Evolutionary conservation across 2,113 vertebrate genomes (phyloP).

Genomic region (Anarhynchus alexandrinus): DNA sequence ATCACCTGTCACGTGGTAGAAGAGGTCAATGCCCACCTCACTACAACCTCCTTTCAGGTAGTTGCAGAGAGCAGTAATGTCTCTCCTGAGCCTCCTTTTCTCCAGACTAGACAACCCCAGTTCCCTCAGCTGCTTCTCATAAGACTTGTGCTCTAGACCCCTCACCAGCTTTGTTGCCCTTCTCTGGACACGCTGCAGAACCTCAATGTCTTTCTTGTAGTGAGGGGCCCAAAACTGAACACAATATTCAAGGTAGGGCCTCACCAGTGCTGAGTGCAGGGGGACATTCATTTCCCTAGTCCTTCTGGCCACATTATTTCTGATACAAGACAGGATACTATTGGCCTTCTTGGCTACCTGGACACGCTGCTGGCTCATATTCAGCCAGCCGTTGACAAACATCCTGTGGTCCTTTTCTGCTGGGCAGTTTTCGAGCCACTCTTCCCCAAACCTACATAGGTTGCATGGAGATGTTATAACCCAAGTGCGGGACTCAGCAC

Average conservation of each 20-base stretch:
- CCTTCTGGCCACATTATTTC: not conserved
- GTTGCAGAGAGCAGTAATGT: not conserved
- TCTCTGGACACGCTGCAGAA: not conserved
- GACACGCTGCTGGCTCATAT: not conserved
- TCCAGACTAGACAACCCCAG: not conserved
- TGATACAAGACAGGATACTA: not conserved
- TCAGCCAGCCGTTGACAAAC: rapidly evolving
- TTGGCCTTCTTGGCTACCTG: not conserved
- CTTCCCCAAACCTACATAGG: not conserved
- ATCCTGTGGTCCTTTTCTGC: not conserved
- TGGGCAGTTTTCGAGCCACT: not conserved
- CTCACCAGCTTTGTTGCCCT: not conserved
- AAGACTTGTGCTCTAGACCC: not conserved
- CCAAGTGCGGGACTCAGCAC: too few relatives aligned
- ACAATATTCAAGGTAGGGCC: rapidly evolving
- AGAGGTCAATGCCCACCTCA: rapidly evolving
- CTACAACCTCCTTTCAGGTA: not conserved
- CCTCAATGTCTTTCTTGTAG: not conserved
- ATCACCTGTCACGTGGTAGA: not conserved
- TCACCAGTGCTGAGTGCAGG: not conserved
- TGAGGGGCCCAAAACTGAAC: not conserved
- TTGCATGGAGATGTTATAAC: not conserved
- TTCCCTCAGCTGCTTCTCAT: not conserved
- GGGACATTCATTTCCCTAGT: not conserved
- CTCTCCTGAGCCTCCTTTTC: not conserved